phyloP scores from a whole-genome alignment of 2,888 invertebrate genomes.

The Apamea sordens region DNA sequence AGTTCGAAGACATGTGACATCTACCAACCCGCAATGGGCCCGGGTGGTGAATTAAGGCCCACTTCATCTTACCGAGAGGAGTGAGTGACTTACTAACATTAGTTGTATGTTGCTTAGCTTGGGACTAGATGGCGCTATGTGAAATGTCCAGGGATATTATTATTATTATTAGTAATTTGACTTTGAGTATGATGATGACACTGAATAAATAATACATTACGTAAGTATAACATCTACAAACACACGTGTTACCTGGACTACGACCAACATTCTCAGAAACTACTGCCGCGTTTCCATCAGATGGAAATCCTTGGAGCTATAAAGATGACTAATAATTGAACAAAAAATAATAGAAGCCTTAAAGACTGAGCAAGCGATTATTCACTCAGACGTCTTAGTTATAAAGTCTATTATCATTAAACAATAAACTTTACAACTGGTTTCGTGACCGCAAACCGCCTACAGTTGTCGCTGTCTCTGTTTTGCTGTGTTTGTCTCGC shows the following conservation, averaged over 20 bases:
- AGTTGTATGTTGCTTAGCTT: no score
- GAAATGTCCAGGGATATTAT: no score
- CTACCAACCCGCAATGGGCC: not conserved
- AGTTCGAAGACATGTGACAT: no score
- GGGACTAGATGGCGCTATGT: no score
- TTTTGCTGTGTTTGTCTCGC: constrained; percentile 67
- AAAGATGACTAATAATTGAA: constrained; percentile 76
- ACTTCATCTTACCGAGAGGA: not conserved
- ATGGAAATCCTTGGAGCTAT: constrained; percentile 65
- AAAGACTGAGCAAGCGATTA: constrained; percentile 60
- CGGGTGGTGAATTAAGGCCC: not conserved
- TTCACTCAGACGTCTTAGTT: constrained; percentile 66
- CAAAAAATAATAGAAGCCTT: constrained; percentile 73
- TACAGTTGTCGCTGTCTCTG: constrained; percentile 67
- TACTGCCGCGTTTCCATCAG: constrained; percentile 51
- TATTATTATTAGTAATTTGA: no score
- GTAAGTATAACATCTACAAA: constrained; percentile 1
- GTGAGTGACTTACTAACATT: not conserved
- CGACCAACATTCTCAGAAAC: constrained; percentile 39
- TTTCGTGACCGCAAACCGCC: constrained; percentile 82
- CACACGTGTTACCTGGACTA: constrained; percentile 21
- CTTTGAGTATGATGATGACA: constrained; percentile 22
- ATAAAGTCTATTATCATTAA: constrained; percentile 71
- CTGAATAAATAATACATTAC: constrained; percentile 13
- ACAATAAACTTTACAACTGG: constrained; percentile 77